Base-by-base conservation (phyloP, 2,888 invertebrate species). In the Philhelius pedissequus region DNA sequence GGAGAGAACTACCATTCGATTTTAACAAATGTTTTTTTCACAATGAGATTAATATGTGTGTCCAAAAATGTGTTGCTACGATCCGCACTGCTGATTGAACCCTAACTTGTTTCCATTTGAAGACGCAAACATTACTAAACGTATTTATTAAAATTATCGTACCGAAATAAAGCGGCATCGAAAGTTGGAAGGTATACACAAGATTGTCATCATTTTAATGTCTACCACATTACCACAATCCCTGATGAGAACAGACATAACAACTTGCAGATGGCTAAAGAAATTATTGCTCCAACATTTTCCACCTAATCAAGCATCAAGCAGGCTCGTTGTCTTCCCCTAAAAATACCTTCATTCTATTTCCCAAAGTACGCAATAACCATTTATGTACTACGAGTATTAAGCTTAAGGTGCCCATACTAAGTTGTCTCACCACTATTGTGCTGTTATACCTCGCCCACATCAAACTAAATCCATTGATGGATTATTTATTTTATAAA, bases 401-500 rank as follows among this genome's bases (percentile, higher is more conserved):
- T n/a, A n/a, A n/a, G n/a, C n/a, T 56, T 35, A 32, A 54, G 11
- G 18, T 32, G 20, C 11, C 32, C 20, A 18, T 56, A 13, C 11
- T 30, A 7, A 13, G n/a, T 18, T 11, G 4, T 18, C 7, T 13
- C 15, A 62, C 27, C 62, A 43, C 27, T 27, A 20, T 7, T 25
- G 60, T 27, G 30, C 13, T 25, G 60, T 40, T 32, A 11, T 20
- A 15, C 5, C n/a, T 40, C 54, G 40, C 76, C 81, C 66, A 76
- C 74, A 35, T 74, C 40, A 69, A 79, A 69, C 69, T 66, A 78
- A 73, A 82, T 82, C 83, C 83, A 79, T 83, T 83, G 74, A 83
- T 75, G 79, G 83, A 79, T 83, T 74, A 83, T 83, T 83, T 70
- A 70, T 74, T 83, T 58, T 68, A 69, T 79, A 74, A 83, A 83